Evolutionary conservation across 1,140 invertebrate genomes (phyloP).

Genomic region (Tetramorium parvispinum): DNA sequence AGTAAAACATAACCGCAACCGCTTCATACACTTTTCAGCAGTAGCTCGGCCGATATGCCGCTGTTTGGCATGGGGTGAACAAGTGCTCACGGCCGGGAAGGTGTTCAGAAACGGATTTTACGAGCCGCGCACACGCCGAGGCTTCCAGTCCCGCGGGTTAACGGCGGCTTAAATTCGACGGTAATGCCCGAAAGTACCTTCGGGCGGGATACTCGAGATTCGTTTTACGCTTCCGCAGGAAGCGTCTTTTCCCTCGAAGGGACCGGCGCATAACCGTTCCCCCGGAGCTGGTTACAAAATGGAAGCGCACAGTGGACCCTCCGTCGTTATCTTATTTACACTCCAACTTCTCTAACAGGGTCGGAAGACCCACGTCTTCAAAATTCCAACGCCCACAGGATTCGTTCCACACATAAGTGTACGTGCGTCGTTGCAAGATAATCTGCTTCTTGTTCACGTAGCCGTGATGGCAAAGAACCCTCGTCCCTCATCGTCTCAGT

Average conservation of each 20-base stretch:
- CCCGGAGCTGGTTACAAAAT: slow-evolving; percentile 65
- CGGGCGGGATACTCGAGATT: slow-evolving; percentile 64
- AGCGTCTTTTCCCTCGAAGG: slow-evolving; percentile 63
- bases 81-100: neutral
- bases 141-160: slow-evolving; percentile 67
- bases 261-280: slow-evolving; percentile 66
- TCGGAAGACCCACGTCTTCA: slow-evolving; percentile 13
- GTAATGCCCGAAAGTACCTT: slow-evolving; percentile 67
- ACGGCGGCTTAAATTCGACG: slow-evolving; percentile 68
- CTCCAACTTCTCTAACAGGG: slow-evolving; percentile 24
- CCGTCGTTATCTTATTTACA: slow-evolving; percentile 59
- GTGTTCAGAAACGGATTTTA: slow-evolving; percentile 72
- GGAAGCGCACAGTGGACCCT: slow-evolving; percentile 19
- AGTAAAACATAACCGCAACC: slow-evolving; percentile 2
- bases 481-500: neutral
- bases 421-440: neutral
- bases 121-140: slow-evolving; percentile 54
- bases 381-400: slow-evolving; percentile 28
- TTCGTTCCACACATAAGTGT: neutral
- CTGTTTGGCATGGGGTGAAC: slow-evolving; percentile 2
- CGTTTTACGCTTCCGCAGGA: slow-evolving; percentile 68
- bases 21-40: slow-evolving; percentile 61
- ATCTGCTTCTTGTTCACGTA: neutral
- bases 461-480: neutral
- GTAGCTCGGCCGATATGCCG: slow-evolving; percentile 25